Conservation (phyloP, 2,888 invertebrate genomes). For the Steromphala cineraria region DNA sequence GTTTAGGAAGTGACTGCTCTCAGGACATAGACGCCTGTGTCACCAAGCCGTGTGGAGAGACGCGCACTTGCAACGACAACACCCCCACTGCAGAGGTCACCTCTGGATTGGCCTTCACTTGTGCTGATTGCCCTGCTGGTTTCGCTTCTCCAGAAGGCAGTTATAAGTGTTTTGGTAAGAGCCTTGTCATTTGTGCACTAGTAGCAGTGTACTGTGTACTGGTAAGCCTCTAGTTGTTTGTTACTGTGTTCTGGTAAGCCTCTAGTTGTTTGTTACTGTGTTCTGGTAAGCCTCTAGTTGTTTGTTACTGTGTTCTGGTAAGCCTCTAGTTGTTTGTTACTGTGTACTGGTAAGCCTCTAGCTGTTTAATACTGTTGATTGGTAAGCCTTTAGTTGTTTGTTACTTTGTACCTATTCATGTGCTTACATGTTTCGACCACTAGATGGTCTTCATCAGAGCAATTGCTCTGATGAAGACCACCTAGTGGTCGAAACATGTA, state of each 20-base stretch:
- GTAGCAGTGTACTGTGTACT: too few relatives aligned
- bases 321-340: neutral
- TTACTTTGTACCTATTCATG: too few relatives aligned
- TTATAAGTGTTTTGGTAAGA: neutral
- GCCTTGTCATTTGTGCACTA: too few relatives aligned
- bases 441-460: too few relatives aligned
- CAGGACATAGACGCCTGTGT: slow-evolving; percentile 34
- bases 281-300: neutral
- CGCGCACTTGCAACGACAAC: neutral
- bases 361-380: too few relatives aligned
- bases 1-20: slow-evolving; percentile 32
- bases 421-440: too few relatives aligned
- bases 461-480: too few relatives aligned
- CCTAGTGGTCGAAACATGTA: too few relatives aligned
- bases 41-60: slow-evolving; percentile 18
- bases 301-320: neutral
- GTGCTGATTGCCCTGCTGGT: neutral
- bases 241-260: neutral
- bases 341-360: neutral
- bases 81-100: neutral
- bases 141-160: neutral
- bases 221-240: too few relatives aligned
- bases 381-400: too few relatives aligned
- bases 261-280: neutral
- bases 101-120: neutral